Percentiles rank a stretch among this genome's conserved stretches.
Conservation (phyloP, 2,888 invertebrate genomes). For the Drosophila kanekoi region DNA sequence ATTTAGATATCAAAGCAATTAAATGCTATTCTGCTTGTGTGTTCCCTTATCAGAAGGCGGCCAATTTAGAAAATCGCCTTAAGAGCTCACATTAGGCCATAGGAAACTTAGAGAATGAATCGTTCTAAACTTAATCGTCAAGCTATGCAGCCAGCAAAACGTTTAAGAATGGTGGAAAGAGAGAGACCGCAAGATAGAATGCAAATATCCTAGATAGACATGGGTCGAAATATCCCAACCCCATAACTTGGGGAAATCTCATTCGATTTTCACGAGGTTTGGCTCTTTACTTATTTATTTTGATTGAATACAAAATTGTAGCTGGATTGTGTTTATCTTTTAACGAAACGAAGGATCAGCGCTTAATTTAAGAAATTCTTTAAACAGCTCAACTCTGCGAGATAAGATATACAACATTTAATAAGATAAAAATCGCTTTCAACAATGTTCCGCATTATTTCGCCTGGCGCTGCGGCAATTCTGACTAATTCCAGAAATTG, state of each 20-base stretch:
- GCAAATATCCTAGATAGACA: too few relatives aligned
- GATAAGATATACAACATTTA: slow-evolving; percentile 30
- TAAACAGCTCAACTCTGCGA: background rate
- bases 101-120: too few relatives aligned
- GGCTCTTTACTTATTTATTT: too few relatives aligned
- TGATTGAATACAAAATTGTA: too few relatives aligned
- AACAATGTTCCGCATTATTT: slow-evolving; percentile 52
- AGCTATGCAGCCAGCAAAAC: background rate
- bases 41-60: too few relatives aligned
- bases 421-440: slow-evolving; percentile 69
- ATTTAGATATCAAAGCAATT: too few relatives aligned
- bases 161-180: background rate
- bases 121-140: background rate
- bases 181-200: background rate
- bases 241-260: too few relatives aligned
- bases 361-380: background rate
- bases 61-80: too few relatives aligned
- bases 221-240: too few relatives aligned
- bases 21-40: too few relatives aligned
- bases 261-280: too few relatives aligned
- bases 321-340: background rate
- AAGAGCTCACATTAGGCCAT: too few relatives aligned
- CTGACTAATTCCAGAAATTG: slow-evolving; percentile 41
- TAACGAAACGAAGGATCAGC: background rate
- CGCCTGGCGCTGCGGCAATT: slow-evolving; percentile 27